Base-by-base conservation (phyloP, 2,888 invertebrate genomes). In the Peribatodes rhomboidaria region DNA sequence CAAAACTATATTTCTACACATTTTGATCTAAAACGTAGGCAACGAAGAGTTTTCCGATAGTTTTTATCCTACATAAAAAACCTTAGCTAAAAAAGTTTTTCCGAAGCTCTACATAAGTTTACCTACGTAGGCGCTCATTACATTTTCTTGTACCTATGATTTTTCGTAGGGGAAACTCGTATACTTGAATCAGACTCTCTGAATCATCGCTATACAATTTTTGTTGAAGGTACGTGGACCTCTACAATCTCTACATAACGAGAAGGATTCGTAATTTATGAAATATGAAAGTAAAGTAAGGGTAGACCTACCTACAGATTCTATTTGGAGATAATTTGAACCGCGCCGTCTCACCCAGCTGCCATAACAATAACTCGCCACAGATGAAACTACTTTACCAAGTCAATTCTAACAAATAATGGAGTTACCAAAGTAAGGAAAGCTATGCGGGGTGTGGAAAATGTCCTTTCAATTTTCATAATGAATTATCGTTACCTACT, bases 401-500 rank as follows among this genome's bases (percentile, higher is more conserved):
- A 52, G 37, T 54, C 18, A 56, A 61, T 65, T 67, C 27, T 59
- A 69, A 62, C 59, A 68, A 70, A 68, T 74, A 67, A 72, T 73
- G 65, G 68, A 72, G 72, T 74, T 75, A 77, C 20, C 37, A 44
- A 55, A 55, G 31, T 46, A 72, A 71, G 69, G 56, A 65, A 52
- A 72, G 71, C 72, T 73, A 74, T 76, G 72, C 74, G 75, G 76
- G 75, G 83, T 84, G 80, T 81, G 79, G 81, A 77, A 85, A 85
- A 86, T 85, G 82, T 86, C 84, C 82, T 84, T 85, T 70, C 64
- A 71, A 68, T 67, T 71, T 84, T 84, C 82, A 81, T 81, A 84
- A 83, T 84, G 83, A 87, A 87, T 87, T 87, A 88, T 86, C 83
- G 85, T 82, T 84, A 83, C 27, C 27, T 27, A 27, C 84, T 86